phyloP scores from a whole-genome alignment of 2,113 vertebrate species.

The Mirounga angustirostris region DNA sequence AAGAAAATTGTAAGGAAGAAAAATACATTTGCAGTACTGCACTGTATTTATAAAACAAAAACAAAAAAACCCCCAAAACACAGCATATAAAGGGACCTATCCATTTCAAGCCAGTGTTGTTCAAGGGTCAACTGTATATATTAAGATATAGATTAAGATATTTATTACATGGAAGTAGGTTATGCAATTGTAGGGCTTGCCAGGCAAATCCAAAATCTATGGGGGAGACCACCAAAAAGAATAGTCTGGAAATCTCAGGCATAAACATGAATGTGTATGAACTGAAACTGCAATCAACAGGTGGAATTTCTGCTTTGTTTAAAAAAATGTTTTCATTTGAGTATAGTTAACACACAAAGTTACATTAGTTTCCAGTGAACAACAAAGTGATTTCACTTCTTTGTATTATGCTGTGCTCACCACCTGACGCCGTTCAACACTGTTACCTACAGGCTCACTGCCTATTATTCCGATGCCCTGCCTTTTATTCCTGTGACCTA shows the following conservation, averaged over 20 bases:
- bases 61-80: neutral
- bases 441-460: too few species aligned
- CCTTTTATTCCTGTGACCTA: neutral
- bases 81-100: neutral
- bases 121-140: neutral
- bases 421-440: too few species aligned
- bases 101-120: neutral
- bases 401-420: neutral
- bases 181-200: neutral
- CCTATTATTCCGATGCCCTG: too few species aligned
- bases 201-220: neutral
- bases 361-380: neutral
- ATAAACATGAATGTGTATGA: neutral
- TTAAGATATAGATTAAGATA: neutral
- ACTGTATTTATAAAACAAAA: neutral
- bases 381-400: neutral
- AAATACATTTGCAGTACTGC: neutral
- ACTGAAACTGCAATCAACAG: neutral
- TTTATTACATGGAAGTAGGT: neutral
- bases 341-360: neutral
- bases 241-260: neutral
- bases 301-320: neutral
- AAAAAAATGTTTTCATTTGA: neutral
- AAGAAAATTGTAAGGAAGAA: neutral
- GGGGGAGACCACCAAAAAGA: neutral